These are phyloP conservation scores for Bellardia pandia DNA, from an alignment of 2,888 invertebrate genomes.

Conservation along the genomic window DNA sequence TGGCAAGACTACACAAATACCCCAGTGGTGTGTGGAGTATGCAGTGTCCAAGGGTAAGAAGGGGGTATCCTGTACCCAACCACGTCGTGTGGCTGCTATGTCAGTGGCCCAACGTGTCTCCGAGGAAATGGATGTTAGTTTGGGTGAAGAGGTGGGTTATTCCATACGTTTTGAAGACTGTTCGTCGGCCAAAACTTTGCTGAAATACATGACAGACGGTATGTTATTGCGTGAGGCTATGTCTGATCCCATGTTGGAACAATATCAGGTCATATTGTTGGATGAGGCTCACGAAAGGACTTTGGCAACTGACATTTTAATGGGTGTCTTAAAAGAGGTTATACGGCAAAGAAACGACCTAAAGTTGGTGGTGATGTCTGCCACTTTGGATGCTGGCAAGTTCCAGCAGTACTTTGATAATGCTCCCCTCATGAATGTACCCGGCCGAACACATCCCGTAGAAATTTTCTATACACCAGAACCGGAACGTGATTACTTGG, in stretches of 20 bases:
- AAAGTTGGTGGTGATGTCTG: conserved; percentile 99
- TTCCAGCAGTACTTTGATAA: conserved; percentile 99
- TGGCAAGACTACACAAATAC: conserved; percentile 99
- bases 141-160: conserved; percentile 97
- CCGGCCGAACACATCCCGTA: conserved; percentile 97
- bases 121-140: conserved; percentile 99
- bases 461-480: conserved; percentile 99
- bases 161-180: conserved; percentile 99
- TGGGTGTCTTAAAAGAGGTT: conserved; percentile 99
- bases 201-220: conserved; percentile 99
- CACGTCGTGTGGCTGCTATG: conserved; percentile 99
- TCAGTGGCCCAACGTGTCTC: conserved; percentile 99
- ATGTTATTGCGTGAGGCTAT: conserved; percentile 99
- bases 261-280: conserved; percentile 93
- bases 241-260: conserved; percentile 99
- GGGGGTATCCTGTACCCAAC: conserved; percentile 98
- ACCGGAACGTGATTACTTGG: conserved; percentile 98
- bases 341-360: conserved; percentile 93
- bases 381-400: conserved; percentile 99
- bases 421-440: conserved; percentile 99
- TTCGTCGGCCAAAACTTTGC: conserved; percentile 95
- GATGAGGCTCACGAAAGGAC: conserved; percentile 99
- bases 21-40: conserved; percentile 96
- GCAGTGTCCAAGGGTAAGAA: conserved; percentile 88
- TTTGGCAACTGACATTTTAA: conserved; percentile 98